Base-by-base conservation (phyloP, 2,113 vertebrate species). In the Phalacrocorax carbo region DNA sequence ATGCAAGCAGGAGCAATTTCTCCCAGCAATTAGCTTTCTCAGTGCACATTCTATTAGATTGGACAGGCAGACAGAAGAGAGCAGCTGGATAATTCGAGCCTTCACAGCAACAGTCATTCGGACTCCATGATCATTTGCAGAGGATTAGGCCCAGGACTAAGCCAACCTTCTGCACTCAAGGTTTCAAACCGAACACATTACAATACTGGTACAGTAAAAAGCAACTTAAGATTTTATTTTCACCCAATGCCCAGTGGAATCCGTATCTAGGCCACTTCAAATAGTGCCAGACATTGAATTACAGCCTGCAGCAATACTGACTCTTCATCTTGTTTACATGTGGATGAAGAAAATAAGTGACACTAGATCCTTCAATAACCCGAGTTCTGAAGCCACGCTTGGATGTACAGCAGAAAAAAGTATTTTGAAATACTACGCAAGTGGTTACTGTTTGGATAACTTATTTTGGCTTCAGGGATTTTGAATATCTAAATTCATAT, bases 1-100 rank as follows among this genome's bases (percentile, higher is more conserved):
- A 98, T 98, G 98, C 98, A 98, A 92, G 98, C 34, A 94, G 98
- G 97, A 98, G 97, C 97, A 97, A 98, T 98, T 98, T 98, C 97
- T 98, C 91, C 97, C 95, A 98, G 97, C 98, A 98, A 98, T 98
- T 98, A 98, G 97, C 97, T 97, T 96, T 96, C 96, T 51, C 93
- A 70, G 97, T 97, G 97, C 98, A 98, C 97, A 98, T 97, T 98
- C 97, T 98, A 98, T 98, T 97, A 90, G 98, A 98, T 34, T 96
- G 96, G 98, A 98, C 98, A 98, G 96, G 98, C 97, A 98, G 96
- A 98, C 84, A 85, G 93, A 93, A 88, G 6, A 34, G 58, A 95
- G 86, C 89, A 25, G 76, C 83, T n/a, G 46, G 82, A 94, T 86
- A 94, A 96, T 93, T 86, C 69, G 51, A 93, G 96, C 93, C 96